These are phyloP conservation scores for Empidonax traillii DNA, from an alignment of 2,113 vertebrate genomes.

Conservation along the genomic window DNA sequence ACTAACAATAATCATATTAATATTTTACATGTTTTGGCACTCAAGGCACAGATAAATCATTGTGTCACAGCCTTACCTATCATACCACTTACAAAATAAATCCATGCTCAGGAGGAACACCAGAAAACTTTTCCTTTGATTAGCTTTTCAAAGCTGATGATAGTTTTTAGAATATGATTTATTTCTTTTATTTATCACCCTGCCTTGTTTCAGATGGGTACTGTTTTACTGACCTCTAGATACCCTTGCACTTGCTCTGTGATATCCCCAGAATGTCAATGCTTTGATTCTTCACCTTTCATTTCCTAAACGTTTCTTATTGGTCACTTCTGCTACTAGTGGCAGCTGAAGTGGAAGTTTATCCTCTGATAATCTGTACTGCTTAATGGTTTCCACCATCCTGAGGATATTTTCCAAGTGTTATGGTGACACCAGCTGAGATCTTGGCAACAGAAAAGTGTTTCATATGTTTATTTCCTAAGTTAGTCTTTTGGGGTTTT, in stretches of 20 bases:
- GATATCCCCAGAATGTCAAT: constrained; percentile 16
- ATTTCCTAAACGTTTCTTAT: background rate
- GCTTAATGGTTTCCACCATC: constrained; percentile 30
- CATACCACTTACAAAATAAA: background rate
- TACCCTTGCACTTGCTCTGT: constrained; percentile 44
- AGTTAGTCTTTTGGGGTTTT: background rate
- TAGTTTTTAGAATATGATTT: background rate
- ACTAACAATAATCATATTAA: background rate
- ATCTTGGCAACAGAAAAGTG: constrained; percentile 23
- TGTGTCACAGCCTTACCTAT: background rate
- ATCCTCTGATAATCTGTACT: constrained; percentile 33
- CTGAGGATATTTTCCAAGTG: constrained; percentile 39
- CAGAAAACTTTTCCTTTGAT: background rate
- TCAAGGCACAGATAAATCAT: background rate
- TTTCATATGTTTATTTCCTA: constrained; percentile 25
- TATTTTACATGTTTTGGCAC: background rate
- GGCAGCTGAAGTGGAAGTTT: constrained; percentile 47
- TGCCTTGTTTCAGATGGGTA: background rate
- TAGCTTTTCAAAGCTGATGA: background rate
- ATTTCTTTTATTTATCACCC: background rate
- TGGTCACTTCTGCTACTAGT: constrained; percentile 1
- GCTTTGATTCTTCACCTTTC: constrained; percentile 19
- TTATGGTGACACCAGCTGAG: constrained; percentile 46
- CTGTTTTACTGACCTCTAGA: constrained; percentile 38
- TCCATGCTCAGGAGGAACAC: background rate